Base-by-base conservation (phyloP, 2,797 vertebrate species). In the Aselliscus stoliczkanus region DNA sequence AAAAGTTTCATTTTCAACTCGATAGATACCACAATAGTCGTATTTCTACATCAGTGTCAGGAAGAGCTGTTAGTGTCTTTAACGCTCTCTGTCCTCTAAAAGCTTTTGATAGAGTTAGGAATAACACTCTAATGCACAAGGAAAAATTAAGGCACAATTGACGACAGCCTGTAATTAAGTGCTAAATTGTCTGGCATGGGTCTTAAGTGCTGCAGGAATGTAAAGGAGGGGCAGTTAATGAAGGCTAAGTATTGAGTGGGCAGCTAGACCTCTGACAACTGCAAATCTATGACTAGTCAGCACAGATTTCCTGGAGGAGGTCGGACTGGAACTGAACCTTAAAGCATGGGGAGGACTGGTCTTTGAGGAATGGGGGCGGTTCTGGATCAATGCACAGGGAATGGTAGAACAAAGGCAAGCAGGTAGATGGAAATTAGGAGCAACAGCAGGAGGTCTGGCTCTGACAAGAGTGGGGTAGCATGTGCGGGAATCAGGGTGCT, bases 111-210 rank as follows among this genome's bases (percentile, higher is more conserved):
- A 52, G 58, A 95, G 64, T 44, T 82, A 34, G 21, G 18, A 23
- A 39, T 50, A 93, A 69, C 72, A 67, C 31, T 87, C 25, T 90
- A 92, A 88, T 81, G 37, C 85, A 90, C 25, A 92, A 87, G 42
- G 31, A 76, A 93, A 94, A 97, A 64, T 95, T 79, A 92, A 95
- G 72, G 65, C 80, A 76, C 47, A 77, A 72, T 67, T 87, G 72
- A 75, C 8, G 8, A 87, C 21, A 96, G 21, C 92, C 75, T 90
- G 39, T 88, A 95, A 90, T 95, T 93, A 97, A 95, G 64, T 64
- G 34, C 58, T 90, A 72, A 93, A 72, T 85, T 90, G 17, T 79
- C 47, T 92, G 67, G 20, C 50, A 82, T 1, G 4, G 31, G 44
- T 7, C 50, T 87, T 85, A 81, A 90, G 85, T 92, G 72, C 70